phyloP scores from a whole-genome alignment of 2,888 invertebrate genomes.

The Merodon equestris region DNA sequence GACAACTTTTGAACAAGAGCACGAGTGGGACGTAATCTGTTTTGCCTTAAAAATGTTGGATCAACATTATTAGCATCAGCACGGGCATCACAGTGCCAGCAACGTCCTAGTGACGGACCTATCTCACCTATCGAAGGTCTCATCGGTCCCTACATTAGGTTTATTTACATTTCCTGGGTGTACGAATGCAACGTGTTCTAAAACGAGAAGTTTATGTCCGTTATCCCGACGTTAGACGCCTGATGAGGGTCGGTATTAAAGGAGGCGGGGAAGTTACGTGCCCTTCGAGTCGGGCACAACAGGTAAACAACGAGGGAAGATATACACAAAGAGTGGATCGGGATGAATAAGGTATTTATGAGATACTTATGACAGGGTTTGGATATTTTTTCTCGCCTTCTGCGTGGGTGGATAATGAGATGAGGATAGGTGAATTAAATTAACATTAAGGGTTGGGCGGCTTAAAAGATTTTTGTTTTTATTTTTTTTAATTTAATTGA shows the following conservation, averaged over 20 bases:
- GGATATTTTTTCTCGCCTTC: no score
- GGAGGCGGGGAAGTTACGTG: neutral
- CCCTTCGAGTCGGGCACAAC: slow-evolving; percentile 5
- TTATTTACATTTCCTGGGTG: slow-evolving; percentile 6
- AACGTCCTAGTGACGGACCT: neutral
- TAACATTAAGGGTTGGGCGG: no score
- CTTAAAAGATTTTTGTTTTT: no score
- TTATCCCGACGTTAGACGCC: neutral
- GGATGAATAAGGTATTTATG: neutral
- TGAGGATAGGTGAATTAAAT: no score
- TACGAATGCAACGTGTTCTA: slow-evolving; percentile 6
- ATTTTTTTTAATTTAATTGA: no score
- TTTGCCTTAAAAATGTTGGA: slow-evolving; percentile 3
- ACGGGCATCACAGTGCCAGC: no score
- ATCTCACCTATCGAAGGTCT: neutral
- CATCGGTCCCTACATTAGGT: slow-evolving; percentile 15
- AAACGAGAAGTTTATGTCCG: slow-evolving; percentile 1
- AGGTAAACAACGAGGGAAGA: neutral
- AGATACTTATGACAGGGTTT: neutral
- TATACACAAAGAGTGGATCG: neutral
- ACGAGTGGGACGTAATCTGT: neutral
- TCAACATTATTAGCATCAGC: slow-evolving; percentile 10
- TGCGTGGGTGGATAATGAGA: no score
- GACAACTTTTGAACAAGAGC: neutral
- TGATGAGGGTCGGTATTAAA: neutral